Evolutionary conservation across 1,140 invertebrate species (phyloP), one percentile per base, ranked within the genome.

Genomic region (Euglossa dilemma): DNA sequence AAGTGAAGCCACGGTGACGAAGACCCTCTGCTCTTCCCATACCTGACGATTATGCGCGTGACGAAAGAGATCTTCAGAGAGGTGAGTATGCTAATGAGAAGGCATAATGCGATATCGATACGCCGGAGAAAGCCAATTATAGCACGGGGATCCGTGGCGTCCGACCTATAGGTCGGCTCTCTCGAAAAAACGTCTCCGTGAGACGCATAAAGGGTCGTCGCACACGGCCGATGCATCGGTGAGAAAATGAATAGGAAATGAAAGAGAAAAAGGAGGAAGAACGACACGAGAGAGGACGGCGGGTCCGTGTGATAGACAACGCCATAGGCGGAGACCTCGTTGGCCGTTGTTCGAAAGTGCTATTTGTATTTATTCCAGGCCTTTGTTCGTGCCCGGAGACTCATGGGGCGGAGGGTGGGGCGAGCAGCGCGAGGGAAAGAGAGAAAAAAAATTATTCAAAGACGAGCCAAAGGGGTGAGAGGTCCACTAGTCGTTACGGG

Each of bases 101-200:
- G 57, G 87, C 89, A 88, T 92, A 92, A 93, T 91, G 85, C 87
- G 85, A 91, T 91, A 88, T 90, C 91, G 84, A 89, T 87, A 91
- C 90, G 87, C 86, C 71, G 86, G 57, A 57, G 78, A 93, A 94
- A 94, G 92, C 93, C 93, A 94, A 94, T 94, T 94, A 94, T 93
- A 91, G 85, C 89, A 89, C 87, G 90, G 91, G 90, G 88, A 85
- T 86, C 86, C 56, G 74, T 87, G 80, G 25, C 54, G 64, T 69
- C 20, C 36, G 64, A 66, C 64, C 64, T 43, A 69, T 72, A 57
- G 78, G 79, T 67, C 72, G 56, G 56, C 73, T 74, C 71, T 63
- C 56, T 57, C 54, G 25, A 43, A 56, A 43, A 67, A 78, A 47
- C 28, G 77, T 78, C 85, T 76, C 72, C 50, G 66, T 75, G 80